Evolutionary conservation across 1,140 invertebrate genomes (phyloP).

Genomic region (Saccostrea glomerata): DNA sequence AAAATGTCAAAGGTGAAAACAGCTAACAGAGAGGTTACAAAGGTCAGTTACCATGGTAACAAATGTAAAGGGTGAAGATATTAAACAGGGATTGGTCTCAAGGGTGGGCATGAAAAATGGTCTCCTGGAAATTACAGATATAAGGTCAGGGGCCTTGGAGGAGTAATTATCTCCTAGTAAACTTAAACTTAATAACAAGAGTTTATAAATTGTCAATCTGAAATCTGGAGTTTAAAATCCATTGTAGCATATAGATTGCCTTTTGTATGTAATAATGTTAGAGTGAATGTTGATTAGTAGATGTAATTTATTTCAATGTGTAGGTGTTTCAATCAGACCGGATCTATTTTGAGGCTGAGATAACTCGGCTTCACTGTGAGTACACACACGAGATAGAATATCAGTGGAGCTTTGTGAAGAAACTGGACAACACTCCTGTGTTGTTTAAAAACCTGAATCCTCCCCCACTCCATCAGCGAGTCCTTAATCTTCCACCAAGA

Average conservation of each 20-base stretch:
- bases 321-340: background rate
- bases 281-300: no score
- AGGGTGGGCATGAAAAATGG: background rate
- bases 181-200: no score
- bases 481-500: conserved; percentile 46
- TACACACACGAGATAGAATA: background rate
- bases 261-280: no score
- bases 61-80: no score
- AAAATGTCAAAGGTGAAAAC: no score
- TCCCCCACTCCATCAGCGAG: conserved; percentile 42
- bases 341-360: background rate
- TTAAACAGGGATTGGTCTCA: background rate
- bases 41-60: background rate
- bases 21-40: background rate
- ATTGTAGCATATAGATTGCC: no score
- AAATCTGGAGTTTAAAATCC: no score
- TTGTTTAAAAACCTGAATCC: background rate
- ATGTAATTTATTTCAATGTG: no score
- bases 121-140: no score
- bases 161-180: no score
- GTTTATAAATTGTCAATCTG: no score
- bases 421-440: background rate
- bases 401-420: background rate
- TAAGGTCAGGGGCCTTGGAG: no score
- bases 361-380: background rate